These are phyloP conservation scores for Strix uralensis DNA, from an alignment of 2,113 vertebrate species.

Conservation along the genomic window DNA sequence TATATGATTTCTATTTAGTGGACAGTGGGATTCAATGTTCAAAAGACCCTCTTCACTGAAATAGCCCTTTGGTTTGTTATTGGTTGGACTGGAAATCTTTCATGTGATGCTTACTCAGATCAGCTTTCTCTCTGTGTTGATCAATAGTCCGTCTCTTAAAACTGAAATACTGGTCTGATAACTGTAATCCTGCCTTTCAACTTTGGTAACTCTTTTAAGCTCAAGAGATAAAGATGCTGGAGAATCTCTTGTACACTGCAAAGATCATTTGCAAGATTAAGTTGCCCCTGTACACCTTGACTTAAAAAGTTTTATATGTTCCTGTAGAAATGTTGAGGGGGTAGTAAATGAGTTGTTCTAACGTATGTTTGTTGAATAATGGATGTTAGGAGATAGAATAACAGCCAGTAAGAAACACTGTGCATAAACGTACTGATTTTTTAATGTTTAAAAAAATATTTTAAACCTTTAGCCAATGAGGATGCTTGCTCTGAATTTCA, in stretches of 20 bases:
- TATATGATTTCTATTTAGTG: background rate
- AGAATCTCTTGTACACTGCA: conserved; percentile 22
- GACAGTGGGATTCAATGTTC: background rate
- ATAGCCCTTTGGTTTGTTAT: background rate
- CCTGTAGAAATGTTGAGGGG: background rate
- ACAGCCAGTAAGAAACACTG: background rate
- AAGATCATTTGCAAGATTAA: conserved; percentile 67
- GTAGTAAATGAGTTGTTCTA: background rate
- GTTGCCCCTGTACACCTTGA: conserved; percentile 31
- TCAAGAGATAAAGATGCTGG: conserved; percentile 21
- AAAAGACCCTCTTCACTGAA: background rate
- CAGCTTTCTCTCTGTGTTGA: conserved; percentile 6
- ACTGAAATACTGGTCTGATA: conserved; percentile 42
- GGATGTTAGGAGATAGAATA: background rate
- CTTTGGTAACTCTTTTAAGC: conserved; percentile 17
- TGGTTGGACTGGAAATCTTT: background rate
- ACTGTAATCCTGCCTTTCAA: conserved; percentile 57
- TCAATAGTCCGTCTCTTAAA: background rate
- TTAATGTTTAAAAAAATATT: background rate
- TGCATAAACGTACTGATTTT: background rate
- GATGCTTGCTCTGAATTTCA: background rate
- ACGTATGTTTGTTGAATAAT: background rate
- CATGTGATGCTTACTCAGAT: background rate
- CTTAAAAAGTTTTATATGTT: conserved; percentile 17
- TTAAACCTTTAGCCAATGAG: background rate